Evolutionary conservation across 2,113 vertebrate species (phyloP), one percentile per base, ranked within the genome.

Genomic region (Arizona elegans): DNA sequence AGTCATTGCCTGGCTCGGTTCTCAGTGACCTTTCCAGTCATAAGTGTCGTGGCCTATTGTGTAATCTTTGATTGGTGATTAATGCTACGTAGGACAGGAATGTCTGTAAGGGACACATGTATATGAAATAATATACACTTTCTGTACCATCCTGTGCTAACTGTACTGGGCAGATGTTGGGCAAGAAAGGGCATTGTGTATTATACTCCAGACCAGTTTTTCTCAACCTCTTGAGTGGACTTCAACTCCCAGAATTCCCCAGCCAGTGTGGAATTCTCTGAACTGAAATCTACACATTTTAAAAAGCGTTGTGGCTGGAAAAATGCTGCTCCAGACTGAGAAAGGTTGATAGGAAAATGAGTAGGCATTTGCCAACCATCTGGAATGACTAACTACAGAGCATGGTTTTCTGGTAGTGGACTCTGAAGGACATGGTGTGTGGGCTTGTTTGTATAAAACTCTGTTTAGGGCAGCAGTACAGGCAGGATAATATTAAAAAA

Each of bases 111-210:
- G 50, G 47, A 15, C 6, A 50, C 2, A 0, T 81, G 70, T 13
- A 52, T 29, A 50, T n/a, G 59, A 62, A 58, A 52, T 50, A 62
- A 12, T 70, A 33, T 26, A 5, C 47, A 33, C 26, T 2, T 88
- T 8, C 70, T 89, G 13, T 23, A 5, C 4, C 56, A 70, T 50
- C n/a, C 12, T 24, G 87, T 52, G n/a, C 19, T 59, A 92, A 12
- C 8, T 1, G 91, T 0, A 50, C 81, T 94, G 55, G 92, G 24
- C 43, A 56, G 0, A 0, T 56, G 6, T 15, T 89, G 87, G 94
- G 70, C 21, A 86, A 54, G 92, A 52, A 93, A 86, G 91, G 75
- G 56, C 88, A 89, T 53, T 92, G 53, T 94, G 43, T 50, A 3
- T 47, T 1, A 88, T 55, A 81, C 33, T 9, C 23, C 65, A 38